Percentiles rank a stretch among this genome's conserved stretches.
Conservation (phyloP, 2,888 invertebrate genomes). For the Cheiracanthium punctorium region DNA sequence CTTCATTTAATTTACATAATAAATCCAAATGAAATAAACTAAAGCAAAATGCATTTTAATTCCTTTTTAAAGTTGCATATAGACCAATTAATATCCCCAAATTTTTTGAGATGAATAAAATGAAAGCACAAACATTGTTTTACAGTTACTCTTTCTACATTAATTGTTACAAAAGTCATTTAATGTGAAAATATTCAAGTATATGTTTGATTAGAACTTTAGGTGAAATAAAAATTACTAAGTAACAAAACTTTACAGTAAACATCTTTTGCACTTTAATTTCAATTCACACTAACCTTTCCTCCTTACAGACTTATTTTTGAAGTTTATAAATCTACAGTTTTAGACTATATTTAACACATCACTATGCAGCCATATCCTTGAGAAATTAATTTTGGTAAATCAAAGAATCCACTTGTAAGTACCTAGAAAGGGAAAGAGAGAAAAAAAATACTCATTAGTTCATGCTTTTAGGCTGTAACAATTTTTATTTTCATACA, state of each 20-base stretch:
- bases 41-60: too few relatives aligned
- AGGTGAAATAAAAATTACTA: slow-evolving; percentile 26
- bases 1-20: too few relatives aligned
- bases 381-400: neutral
- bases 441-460: too few relatives aligned
- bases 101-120: too few relatives aligned
- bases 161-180: too few relatives aligned
- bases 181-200: slow-evolving; percentile 19
- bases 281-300: slow-evolving; percentile 52
- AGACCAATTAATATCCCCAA: too few relatives aligned
- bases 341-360: neutral
- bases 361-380: neutral
- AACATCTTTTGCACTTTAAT: slow-evolving; percentile 33
- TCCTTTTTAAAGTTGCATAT: too few relatives aligned
- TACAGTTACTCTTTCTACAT: too few relatives aligned
- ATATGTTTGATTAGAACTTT: slow-evolving; percentile 22
- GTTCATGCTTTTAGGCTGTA: too few relatives aligned
- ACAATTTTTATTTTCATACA: too few relatives aligned
- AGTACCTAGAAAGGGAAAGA: neutral
- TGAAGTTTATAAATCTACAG: neutral
- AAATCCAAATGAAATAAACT: too few relatives aligned
- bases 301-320: neutral
- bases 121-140: too few relatives aligned
- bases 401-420: neutral
- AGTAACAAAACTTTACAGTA: slow-evolving; percentile 28